Conservation (phyloP, 1,140 invertebrate species). For the Drosophila saltans region DNA sequence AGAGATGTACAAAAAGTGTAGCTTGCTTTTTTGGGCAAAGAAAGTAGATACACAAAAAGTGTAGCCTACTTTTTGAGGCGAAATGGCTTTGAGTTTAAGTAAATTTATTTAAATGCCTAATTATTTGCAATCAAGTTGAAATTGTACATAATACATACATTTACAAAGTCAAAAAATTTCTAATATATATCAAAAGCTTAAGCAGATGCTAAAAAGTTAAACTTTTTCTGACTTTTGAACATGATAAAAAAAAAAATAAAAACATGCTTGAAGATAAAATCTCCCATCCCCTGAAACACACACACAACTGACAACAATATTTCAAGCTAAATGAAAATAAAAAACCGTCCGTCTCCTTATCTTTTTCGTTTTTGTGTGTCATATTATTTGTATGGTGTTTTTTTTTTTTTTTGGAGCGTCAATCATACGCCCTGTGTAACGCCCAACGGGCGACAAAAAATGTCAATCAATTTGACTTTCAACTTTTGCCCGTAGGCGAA, state of each 20-base stretch:
- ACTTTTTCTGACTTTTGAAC: background rate
- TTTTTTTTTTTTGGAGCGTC: constrained; percentile 24
- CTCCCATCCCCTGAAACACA: background rate
- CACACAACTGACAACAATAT: constrained; percentile 38
- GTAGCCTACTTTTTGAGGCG: too few relatives aligned
- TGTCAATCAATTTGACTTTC: constrained; percentile 49
- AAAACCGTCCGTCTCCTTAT: background rate
- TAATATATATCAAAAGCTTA: constrained; percentile 4
- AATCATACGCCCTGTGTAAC: constrained; percentile 60
- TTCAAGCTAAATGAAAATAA: constrained; percentile 48
- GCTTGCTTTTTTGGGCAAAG: too few relatives aligned
- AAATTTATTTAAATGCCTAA: too few relatives aligned
- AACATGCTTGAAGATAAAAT: constrained; percentile 18
- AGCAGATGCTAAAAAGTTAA: background rate
- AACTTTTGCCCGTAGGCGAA: constrained; percentile 27
- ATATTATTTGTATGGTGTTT: constrained; percentile 9
- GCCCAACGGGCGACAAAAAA: constrained; percentile 28
- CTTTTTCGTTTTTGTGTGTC: background rate
- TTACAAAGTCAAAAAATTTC: background rate
- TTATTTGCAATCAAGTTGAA: background rate
- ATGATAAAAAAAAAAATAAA: constrained; percentile 16
- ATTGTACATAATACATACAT: background rate
- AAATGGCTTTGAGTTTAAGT: too few relatives aligned
- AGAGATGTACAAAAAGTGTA: too few relatives aligned
- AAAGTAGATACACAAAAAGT: too few relatives aligned